phyloP scores from a whole-genome alignment of 2,888 invertebrate genomes.

The Xanthia icteritia region DNA sequence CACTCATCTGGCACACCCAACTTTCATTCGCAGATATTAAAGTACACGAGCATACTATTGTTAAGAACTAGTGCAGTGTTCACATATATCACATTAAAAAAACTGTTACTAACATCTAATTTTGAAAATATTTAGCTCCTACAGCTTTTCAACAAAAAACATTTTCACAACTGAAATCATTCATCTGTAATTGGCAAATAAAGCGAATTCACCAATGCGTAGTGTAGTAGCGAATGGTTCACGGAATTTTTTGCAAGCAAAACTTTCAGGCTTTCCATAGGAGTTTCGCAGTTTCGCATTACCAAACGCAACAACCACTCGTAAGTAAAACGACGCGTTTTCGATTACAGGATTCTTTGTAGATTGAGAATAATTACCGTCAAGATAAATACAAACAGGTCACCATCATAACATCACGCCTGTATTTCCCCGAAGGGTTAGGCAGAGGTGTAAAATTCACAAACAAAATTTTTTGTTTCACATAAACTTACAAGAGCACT shows the following conservation, averaged over 20 bases:
- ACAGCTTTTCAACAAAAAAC: neutral
- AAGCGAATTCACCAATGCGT: neutral
- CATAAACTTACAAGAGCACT: no score
- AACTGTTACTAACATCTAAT: neutral
- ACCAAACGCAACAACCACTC: neutral
- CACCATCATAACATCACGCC: neutral
- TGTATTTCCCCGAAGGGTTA: neutral
- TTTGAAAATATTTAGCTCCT: neutral
- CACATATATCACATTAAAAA: conserved; percentile 3
- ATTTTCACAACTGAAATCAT: neutral
- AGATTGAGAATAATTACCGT: neutral
- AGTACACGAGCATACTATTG: conserved; percentile 16
- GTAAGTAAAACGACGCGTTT: neutral
- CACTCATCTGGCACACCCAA: conserved; percentile 27
- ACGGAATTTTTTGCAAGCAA: no score
- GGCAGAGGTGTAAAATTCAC: no score
- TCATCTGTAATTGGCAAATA: neutral
- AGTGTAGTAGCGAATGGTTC: neutral
- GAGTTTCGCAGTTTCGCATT: conserved; percentile 4
- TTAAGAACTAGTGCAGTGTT: conserved; percentile 8
- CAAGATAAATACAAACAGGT: neutral
- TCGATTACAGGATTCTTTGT: neutral
- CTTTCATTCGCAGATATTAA: conserved; percentile 26
- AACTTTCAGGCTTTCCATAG: neutral
- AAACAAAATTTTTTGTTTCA: no score